A percentile compares a stretch with the other conserved stretches of the same genome.
These are phyloP conservation scores for Hozukius guyotensis DNA, from an alignment of 2,797 vertebrate species.

Conservation along the genomic window DNA sequence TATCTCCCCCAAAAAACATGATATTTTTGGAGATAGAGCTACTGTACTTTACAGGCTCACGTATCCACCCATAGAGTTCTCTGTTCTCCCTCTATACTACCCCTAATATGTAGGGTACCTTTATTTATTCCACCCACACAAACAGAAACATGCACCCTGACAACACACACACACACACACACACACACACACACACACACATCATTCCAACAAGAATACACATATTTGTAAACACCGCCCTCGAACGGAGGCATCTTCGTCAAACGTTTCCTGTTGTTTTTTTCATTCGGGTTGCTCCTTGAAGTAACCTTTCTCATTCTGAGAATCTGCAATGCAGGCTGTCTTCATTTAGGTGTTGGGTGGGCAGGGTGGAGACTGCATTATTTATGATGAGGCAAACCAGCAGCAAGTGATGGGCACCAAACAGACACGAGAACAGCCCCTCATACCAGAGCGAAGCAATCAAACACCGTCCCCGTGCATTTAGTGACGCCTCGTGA, in stretches of 20 bases:
- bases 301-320: constrained; percentile 76
- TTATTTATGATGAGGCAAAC: constrained; percentile 81
- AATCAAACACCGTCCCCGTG: constrained; percentile 63
- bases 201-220: constrained; percentile 51
- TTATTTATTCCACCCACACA: constrained; percentile 68
- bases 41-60: constrained; percentile 63
- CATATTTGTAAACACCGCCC: constrained; percentile 64
- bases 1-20: constrained; percentile 39
- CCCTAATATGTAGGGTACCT: constrained; percentile 43
- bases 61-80: constrained; percentile 37
- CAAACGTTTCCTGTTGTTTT: constrained; percentile 63
- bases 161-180: constrained; percentile 14
- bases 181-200: constrained; percentile 10
- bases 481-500: constrained; percentile 65
- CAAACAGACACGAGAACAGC: constrained; percentile 66
- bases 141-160: constrained; percentile 40
- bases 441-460: constrained; percentile 51
- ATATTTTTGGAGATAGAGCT: constrained; percentile 69
- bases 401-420: constrained; percentile 71
- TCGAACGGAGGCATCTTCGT: constrained; percentile 49
- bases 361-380: constrained; percentile 73
- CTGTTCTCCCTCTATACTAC: constrained; percentile 48
- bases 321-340: constrained; percentile 73
- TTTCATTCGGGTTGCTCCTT: constrained; percentile 64
- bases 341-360: constrained; percentile 77